Conservation (phyloP, 1,140 invertebrate species). For the Drosophila repleta region DNA sequence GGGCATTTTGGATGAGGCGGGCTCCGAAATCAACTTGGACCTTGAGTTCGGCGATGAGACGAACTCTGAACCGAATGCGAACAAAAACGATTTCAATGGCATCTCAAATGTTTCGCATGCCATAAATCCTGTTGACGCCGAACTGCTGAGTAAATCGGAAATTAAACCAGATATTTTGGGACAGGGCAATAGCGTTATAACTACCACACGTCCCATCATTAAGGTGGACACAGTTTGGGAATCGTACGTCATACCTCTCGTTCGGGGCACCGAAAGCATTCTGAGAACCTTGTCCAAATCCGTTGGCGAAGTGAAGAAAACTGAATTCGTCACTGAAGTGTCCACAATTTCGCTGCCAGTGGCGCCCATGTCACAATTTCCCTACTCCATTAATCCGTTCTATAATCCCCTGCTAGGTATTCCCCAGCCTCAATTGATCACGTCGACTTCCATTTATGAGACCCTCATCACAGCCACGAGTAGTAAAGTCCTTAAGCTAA, state of each 20-base stretch:
- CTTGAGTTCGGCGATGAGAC: constrained; percentile 92
- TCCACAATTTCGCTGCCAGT: constrained; percentile 86
- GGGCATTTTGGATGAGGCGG: constrained; percentile 93
- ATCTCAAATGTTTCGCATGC: constrained; percentile 35
- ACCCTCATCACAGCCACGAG: constrained; percentile 92
- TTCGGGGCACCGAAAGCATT: constrained; percentile 89
- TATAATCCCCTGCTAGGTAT: constrained; percentile 74
- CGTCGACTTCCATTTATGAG: constrained; percentile 91
- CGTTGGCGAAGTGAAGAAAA: constrained; percentile 90
- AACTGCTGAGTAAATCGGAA: constrained; percentile 26
- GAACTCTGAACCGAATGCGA: constrained; percentile 85
- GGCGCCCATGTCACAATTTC: constrained; percentile 84
- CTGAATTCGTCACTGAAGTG: constrained; percentile 90
- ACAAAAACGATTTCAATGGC: constrained; percentile 48
- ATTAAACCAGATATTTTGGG: constrained; percentile 26
- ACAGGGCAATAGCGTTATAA: constrained; percentile 85
- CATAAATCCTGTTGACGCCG: constrained; percentile 18
- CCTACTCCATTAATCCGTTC: constrained; percentile 85
- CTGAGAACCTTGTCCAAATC: constrained; percentile 91
- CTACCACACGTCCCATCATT: constrained; percentile 90
- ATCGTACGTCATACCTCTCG: constrained; percentile 91
- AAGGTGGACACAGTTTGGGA: constrained; percentile 92
- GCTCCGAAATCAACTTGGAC: constrained; percentile 93
- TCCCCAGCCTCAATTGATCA: constrained; percentile 89
- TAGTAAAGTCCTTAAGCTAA: constrained; percentile 92